These are phyloP conservation scores for Petrocephalus sullivani DNA, from an alignment of 2,797 vertebrate species.

Conservation along the genomic window DNA sequence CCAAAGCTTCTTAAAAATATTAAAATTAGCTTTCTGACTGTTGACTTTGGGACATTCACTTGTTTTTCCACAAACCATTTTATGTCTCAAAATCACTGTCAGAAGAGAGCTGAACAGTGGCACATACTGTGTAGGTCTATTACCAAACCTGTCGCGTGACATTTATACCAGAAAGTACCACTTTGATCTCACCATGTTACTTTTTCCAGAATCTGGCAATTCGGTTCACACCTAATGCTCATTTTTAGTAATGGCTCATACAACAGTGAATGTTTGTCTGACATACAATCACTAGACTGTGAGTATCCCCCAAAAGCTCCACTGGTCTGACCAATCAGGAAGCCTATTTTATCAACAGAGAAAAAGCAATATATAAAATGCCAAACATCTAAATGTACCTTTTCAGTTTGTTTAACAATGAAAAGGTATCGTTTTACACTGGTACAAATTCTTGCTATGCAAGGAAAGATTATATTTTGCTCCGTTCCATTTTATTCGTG, in stretches of 20 bases:
- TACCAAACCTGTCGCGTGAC: neutral
- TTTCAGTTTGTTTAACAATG: neutral
- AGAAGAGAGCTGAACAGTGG: neutral
- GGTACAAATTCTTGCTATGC: neutral
- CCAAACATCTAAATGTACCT: neutral
- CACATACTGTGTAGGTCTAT: neutral
- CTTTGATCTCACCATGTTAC: neutral
- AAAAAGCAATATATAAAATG: neutral
- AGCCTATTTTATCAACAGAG: neutral
- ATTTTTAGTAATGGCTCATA: neutral
- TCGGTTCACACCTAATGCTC: neutral
- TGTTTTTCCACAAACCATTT: neutral
- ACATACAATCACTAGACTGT: neutral
- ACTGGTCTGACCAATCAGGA: neutral
- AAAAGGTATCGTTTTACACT: neutral
- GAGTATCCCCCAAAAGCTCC: neutral
- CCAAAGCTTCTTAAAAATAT: neutral
- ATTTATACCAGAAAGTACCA: neutral
- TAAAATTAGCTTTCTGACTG: neutral
- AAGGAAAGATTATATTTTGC: neutral
- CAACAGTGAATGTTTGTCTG: neutral
- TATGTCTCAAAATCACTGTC: neutral
- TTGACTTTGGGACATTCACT: neutral
- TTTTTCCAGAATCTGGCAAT: neutral
- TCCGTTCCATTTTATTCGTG: neutral